Conservation (phyloP, 2,113 vertebrate genomes). For the Sturnira hondurensis region DNA sequence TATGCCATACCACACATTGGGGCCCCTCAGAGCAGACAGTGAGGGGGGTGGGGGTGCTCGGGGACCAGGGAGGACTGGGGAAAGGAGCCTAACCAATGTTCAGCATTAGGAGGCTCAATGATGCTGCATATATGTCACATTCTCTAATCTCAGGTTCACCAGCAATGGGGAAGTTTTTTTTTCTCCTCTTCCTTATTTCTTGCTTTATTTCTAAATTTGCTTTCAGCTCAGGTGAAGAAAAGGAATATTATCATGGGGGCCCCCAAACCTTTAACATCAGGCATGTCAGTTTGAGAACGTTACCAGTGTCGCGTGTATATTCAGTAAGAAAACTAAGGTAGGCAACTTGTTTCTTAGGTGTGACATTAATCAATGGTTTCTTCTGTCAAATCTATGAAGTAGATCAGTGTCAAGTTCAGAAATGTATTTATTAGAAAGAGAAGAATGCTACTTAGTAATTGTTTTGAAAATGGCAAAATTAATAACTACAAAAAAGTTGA, state of each 20-base stretch:
- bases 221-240: background rate
- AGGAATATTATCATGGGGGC: background rate
- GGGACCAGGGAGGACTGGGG: background rate
- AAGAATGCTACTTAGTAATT: background rate
- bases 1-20: background rate
- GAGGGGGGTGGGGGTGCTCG: background rate
- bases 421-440: constrained; percentile 4
- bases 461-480: background rate
- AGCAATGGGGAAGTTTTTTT: background rate
- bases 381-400: background rate
- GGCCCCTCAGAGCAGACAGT: background rate
- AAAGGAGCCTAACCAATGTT: background rate
- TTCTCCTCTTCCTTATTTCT: background rate
- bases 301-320: background rate
- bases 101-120: fast-evolving
- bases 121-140: background rate
- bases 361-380: background rate
- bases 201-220: background rate
- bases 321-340: background rate
- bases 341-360: background rate
- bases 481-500: background rate
- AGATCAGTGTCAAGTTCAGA: background rate
- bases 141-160: background rate
- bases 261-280: background rate
- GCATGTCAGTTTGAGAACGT: background rate